Evolutionary conservation across 1,140 invertebrate species (phyloP).

Genomic region (Leucophenga varia): DNA sequence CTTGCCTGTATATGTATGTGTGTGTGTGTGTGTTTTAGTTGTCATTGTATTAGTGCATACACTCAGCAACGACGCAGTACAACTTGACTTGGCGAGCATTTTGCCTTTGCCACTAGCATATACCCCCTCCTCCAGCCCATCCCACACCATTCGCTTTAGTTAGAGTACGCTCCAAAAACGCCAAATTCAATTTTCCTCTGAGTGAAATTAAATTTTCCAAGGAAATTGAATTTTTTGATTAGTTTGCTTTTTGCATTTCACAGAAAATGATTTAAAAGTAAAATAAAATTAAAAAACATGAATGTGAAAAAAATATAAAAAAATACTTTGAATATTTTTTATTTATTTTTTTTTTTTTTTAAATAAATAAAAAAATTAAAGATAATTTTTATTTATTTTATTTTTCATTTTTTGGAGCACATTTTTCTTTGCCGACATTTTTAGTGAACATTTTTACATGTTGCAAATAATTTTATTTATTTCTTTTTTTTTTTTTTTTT

Average conservation of each 20-base stretch:
- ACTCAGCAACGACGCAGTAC: too few species aligned
- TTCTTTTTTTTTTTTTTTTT: slow-evolving; percentile 18
- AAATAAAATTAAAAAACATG: slow-evolving; percentile 43
- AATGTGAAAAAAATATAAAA: too few species aligned
- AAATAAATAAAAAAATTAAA: too few species aligned
- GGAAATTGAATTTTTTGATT: slow-evolving; percentile 55
- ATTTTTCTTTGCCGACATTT: neutral
- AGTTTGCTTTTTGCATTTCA: slow-evolving; percentile 51
- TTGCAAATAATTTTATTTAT: neutral
- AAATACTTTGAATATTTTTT: too few species aligned
- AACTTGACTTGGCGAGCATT: too few species aligned
- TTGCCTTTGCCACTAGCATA: too few species aligned
- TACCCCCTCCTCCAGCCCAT: too few species aligned
- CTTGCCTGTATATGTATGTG: slow-evolving; percentile 4
- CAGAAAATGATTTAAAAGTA: slow-evolving; percentile 48
- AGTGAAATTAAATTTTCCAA: slow-evolving; percentile 54
- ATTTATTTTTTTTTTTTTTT: slow-evolving; percentile 1
- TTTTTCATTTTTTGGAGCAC: slow-evolving; percentile 9
- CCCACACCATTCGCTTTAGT: slow-evolving; percentile 12
- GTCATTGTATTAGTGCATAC: too few species aligned
- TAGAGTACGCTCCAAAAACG: slow-evolving; percentile 26
- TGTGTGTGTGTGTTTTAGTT: slow-evolving; percentile 14
- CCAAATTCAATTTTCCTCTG: slow-evolving; percentile 53
- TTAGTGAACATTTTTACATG: neutral
- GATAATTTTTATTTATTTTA: too few species aligned